Percentiles rank a stretch among this genome's conserved stretches.
These are phyloP conservation scores for Lamprotornis superbus DNA, from an alignment of 2,113 vertebrate genomes.

Conservation along the genomic window DNA sequence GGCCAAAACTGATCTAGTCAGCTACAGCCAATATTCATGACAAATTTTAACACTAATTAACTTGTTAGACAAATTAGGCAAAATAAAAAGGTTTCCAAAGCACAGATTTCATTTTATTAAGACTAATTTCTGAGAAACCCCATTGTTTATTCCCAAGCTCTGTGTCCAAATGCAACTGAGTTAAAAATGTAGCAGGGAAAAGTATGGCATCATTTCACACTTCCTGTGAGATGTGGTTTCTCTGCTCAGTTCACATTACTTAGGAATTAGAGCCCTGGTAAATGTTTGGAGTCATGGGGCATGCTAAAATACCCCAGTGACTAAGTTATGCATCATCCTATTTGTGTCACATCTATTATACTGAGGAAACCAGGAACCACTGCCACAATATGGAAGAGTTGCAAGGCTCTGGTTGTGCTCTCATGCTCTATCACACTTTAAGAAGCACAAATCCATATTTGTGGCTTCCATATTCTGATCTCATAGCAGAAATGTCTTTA, in stretches of 20 bases:
- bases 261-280: not conserved
- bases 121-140: not conserved
- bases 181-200: not conserved
- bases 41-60: not conserved
- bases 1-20: not conserved
- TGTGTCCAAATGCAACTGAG: not conserved
- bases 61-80: not conserved
- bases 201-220: not conserved
- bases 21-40: not conserved
- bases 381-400: not conserved
- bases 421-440: not conserved
- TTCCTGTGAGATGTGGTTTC: not conserved
- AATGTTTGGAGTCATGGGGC: not conserved
- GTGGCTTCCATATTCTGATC: not conserved
- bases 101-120: not conserved
- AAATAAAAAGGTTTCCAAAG: not conserved
- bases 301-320: not conserved
- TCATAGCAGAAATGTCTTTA: not conserved
- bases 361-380: not conserved
- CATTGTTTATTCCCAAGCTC: not conserved
- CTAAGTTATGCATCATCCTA: not conserved
- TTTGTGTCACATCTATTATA: not conserved
- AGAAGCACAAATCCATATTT: not conserved
- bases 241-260: not conserved
- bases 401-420: not conserved